phyloP scores from a whole-genome alignment of 2,797 vertebrate species.

The Pelochelys cantorii region DNA sequence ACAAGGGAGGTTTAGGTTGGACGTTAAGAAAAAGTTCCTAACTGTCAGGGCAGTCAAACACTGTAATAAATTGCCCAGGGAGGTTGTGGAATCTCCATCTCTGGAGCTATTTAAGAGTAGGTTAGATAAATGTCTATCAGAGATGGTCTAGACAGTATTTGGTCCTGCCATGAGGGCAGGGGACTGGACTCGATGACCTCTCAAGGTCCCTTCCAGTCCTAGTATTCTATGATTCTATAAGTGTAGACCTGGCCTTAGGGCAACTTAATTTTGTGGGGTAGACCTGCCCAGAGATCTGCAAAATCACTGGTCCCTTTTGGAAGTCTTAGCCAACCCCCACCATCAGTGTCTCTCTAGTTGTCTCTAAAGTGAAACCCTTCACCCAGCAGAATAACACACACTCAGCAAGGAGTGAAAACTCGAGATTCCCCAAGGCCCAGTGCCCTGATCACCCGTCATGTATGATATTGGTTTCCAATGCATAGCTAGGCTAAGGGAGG shows the following conservation, averaged over 20 bases:
- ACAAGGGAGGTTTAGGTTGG: no score
- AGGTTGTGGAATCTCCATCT: no score
- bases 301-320: background rate
- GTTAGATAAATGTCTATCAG: no score
- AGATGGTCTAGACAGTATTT: no score
- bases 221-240: no score
- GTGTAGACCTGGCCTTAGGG: background rate
- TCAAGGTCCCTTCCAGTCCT: no score
- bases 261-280: background rate
- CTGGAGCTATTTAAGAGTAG: no score
- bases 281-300: background rate
- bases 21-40: no score
- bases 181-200: no score
- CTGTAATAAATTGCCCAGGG: no score
- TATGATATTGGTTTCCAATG: background rate
- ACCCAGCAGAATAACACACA: background rate
- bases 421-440: background rate
- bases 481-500: slow-evolving; percentile 39
- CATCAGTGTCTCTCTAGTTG: background rate
- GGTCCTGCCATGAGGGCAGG: no score
- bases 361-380: background rate
- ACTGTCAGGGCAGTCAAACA: no score
- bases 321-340: background rate
- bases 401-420: background rate
- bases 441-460: background rate